Conservation (phyloP, 2,113 vertebrate genomes). For the Pangasianodon gigas region DNA sequence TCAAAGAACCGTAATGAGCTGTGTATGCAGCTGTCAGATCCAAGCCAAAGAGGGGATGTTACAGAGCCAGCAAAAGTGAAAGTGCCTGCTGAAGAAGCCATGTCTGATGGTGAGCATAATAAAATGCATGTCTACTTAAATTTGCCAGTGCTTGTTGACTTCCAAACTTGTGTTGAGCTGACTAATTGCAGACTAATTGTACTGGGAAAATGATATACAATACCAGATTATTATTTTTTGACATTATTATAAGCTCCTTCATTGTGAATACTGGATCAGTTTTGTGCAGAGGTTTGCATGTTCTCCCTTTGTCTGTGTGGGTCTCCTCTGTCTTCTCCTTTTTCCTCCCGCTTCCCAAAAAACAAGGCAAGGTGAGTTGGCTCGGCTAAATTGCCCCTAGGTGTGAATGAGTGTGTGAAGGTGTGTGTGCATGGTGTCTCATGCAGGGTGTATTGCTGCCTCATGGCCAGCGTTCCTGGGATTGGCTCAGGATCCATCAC, state of each 20-base stretch:
- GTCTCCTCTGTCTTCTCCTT: neutral
- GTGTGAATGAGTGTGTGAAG: neutral
- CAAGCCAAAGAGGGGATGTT: slow-evolving; percentile 4
- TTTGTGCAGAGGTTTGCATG: neutral
- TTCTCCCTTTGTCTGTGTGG: neutral
- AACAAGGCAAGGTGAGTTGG: neutral
- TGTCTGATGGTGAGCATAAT: neutral
- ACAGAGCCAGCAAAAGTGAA: slow-evolving; percentile 9
- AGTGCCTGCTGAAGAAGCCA: neutral
- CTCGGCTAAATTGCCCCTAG: neutral
- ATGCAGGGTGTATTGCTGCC: neutral
- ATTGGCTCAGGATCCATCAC: neutral
- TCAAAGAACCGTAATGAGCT: slow-evolving; percentile 27
- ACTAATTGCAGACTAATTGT: neutral
- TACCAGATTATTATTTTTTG: neutral
- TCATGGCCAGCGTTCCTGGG: neutral
- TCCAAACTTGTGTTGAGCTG: neutral
- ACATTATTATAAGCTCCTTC: neutral
- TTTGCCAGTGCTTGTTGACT: neutral
- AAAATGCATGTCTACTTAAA: neutral
- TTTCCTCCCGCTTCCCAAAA: neutral
- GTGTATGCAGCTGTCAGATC: neutral
- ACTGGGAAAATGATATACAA: neutral
- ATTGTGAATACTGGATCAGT: neutral
- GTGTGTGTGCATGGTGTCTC: neutral